A percentile compares a stretch with the other conserved stretches of the same genome.
These are phyloP conservation scores for Brachionus rubens DNA, from an alignment of 1,140 invertebrate genomes.

Conservation along the genomic window DNA sequence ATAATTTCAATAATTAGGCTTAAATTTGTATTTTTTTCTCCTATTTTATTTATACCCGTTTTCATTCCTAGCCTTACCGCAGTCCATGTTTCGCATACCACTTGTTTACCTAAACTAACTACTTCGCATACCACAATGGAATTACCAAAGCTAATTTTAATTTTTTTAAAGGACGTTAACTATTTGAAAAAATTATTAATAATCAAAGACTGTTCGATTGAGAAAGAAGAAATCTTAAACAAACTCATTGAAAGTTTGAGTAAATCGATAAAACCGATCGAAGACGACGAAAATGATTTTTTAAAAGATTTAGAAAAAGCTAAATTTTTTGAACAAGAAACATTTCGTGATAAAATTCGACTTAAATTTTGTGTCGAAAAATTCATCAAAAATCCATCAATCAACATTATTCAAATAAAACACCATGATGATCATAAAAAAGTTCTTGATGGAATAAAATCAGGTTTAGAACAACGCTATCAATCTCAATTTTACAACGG, in stretches of 20 bases:
- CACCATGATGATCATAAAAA: background rate
- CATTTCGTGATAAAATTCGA: constrained; percentile 4
- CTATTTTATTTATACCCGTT: too few species aligned
- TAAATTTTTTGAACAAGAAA: constrained; percentile 27
- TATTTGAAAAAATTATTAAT: background rate
- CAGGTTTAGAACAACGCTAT: background rate
- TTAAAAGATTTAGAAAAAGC: background rate
- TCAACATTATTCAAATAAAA: background rate
- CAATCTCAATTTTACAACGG: background rate
- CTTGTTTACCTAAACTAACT: too few species aligned
- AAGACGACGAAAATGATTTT: background rate
- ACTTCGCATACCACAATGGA: too few species aligned
- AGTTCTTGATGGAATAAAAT: background rate
- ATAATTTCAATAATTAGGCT: too few species aligned
- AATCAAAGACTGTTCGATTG: background rate
- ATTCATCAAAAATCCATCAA: constrained; percentile 1
- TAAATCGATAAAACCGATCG: background rate
- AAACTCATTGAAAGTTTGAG: background rate
- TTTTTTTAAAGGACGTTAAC: background rate
- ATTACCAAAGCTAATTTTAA: too few species aligned
- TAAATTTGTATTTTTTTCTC: too few species aligned
- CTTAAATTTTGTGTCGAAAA: constrained; percentile 13
- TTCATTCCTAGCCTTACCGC: too few species aligned
- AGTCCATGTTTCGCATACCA: too few species aligned
- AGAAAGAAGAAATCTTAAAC: background rate